Percentiles rank a stretch among this genome's conserved stretches.
phyloP scores from a whole-genome alignment of 2,888 invertebrate genomes.

The Spialia ferax region DNA sequence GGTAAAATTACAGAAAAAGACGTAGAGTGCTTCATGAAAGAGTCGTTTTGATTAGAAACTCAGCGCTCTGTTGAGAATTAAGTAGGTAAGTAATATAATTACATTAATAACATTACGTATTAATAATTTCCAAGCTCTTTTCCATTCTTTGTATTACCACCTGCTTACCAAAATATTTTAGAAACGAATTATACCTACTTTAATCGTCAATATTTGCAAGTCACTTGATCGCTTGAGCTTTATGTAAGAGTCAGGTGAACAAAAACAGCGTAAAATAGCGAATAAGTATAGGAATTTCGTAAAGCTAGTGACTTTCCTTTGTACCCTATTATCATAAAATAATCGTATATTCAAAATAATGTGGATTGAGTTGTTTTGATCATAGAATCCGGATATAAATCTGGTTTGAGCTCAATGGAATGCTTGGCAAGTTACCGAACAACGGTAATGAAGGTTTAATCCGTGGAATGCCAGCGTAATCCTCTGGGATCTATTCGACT shows the following conservation, averaged over 20 bases:
- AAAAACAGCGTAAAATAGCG: conserved; percentile 17
- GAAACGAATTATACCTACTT: conserved; percentile 6
- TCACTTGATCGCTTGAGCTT: conserved; percentile 21
- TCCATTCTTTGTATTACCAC: not conserved
- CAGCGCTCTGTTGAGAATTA: too few relatives aligned
- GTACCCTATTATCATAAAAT: conserved; percentile 64
- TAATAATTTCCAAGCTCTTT: too few relatives aligned
- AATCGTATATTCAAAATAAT: conserved; percentile 65
- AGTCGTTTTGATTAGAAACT: too few relatives aligned
- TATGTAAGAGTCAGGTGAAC: conserved; percentile 13
- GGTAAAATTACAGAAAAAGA: too few relatives aligned
- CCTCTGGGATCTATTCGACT: conserved; percentile 58
- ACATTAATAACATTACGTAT: too few relatives aligned
- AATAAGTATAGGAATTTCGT: conserved; percentile 18
- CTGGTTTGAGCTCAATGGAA: conserved; percentile 67
- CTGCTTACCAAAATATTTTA: not conserved
- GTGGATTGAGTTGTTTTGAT: conserved; percentile 65
- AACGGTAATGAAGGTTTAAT: conserved; percentile 79
- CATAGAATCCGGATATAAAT: conserved; percentile 66
- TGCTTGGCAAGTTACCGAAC: conserved; percentile 74
- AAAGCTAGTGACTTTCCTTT: conserved; percentile 13
- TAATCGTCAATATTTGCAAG: conserved; percentile 18
- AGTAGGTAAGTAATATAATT: too few relatives aligned
- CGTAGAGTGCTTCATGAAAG: too few relatives aligned
- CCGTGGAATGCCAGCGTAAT: conserved; percentile 70